Percentiles rank a stretch among this genome's conserved stretches.
Conservation (phyloP, 2,888 invertebrate species). For the Cinara cedri region DNA sequence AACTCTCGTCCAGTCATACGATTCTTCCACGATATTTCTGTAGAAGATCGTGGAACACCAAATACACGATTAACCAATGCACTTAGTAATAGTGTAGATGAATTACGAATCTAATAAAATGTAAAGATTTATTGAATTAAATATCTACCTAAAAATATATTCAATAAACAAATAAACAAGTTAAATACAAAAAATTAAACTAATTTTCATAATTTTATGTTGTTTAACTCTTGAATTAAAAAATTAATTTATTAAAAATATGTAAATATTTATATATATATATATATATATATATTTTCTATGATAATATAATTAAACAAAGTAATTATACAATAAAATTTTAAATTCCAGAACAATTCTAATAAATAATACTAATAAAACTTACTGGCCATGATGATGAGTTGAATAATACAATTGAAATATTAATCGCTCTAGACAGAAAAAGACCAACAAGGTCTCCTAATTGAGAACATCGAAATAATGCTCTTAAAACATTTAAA, state of each 20-base stretch:
- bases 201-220: not conserved
- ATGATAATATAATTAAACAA: too few relatives aligned
- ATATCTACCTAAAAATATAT: not conserved
- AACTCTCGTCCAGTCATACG: constrained; percentile 80
- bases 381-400: constrained; percentile 79
- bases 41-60: constrained; percentile 75
- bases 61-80: constrained; percentile 84
- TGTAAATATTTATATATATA: too few relatives aligned
- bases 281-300: too few relatives aligned
- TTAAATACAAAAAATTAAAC: too few relatives aligned
- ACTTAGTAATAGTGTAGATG: constrained; percentile 82
- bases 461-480: constrained; percentile 79
- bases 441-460: constrained; percentile 74
- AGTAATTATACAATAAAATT: not conserved
- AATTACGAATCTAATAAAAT: constrained; percentile 76
- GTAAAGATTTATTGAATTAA: not conserved
- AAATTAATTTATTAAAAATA: too few relatives aligned
- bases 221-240: not conserved
- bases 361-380: constrained; percentile 56
- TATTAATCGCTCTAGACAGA: constrained; percentile 69
- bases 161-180: not conserved
- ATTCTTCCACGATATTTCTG: constrained; percentile 70
- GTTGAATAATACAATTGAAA: constrained; percentile 77
- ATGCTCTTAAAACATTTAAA: constrained; percentile 82
- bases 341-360: not conserved